These are phyloP conservation scores for Thymallus thymallus DNA, from an alignment of 2,113 vertebrate species.

Conservation along the genomic window DNA sequence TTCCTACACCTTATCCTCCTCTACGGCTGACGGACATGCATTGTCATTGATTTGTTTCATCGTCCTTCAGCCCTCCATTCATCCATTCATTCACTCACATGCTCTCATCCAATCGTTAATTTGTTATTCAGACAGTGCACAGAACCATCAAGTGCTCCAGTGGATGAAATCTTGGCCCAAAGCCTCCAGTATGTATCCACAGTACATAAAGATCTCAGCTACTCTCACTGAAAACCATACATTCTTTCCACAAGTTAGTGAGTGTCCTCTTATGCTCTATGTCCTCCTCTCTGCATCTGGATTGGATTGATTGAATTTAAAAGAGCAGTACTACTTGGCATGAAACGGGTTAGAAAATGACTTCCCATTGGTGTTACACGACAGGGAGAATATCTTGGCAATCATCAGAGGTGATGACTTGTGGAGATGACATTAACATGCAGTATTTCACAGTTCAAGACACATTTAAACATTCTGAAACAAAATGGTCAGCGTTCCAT, in stretches of 20 bases:
- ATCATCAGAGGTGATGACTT: conserved; percentile 1
- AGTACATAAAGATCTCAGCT: conserved; percentile 44
- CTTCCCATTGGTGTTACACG: not conserved
- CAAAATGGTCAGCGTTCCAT: not conserved
- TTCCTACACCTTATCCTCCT: conserved; percentile 20
- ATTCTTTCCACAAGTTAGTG: conserved; percentile 22
- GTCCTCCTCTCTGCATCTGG: not conserved
- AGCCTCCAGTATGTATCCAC: conserved; percentile 78
- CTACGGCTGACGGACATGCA: conserved; percentile 24
- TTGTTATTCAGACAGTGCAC: conserved; percentile 81
- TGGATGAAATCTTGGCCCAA: conserved; percentile 85
- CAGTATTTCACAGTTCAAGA: not conserved
- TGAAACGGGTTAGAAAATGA: not conserved
- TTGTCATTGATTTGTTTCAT: conserved; percentile 32
- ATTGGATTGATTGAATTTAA: not conserved
- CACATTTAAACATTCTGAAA: not conserved
- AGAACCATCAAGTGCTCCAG: conserved; percentile 82
- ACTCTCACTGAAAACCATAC: conserved; percentile 40
- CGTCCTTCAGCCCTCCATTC: conserved; percentile 46
- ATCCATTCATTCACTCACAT: conserved; percentile 47
- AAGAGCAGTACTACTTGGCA: not conserved
- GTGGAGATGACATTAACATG: not conserved
- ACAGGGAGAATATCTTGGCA: not conserved
- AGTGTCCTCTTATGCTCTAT: not conserved
- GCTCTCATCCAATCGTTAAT: conserved; percentile 73